A percentile compares a stretch with the other conserved stretches of the same genome.
phyloP scores from a whole-genome alignment of 2,797 vertebrate species.

The Peromyscus eremicus region DNA sequence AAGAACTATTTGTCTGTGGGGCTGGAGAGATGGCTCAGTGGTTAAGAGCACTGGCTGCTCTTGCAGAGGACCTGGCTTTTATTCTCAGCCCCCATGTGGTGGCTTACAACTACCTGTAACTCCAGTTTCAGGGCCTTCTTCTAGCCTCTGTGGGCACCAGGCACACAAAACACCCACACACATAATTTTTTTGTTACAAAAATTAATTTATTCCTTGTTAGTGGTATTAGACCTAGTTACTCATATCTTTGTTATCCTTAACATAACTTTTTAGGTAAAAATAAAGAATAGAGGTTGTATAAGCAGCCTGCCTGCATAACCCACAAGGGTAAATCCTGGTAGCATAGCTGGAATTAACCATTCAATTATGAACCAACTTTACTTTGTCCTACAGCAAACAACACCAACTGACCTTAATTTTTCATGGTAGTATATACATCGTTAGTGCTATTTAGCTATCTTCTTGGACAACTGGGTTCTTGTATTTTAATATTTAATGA shows the following conservation, averaged over 20 bases:
- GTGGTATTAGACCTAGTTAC: neutral
- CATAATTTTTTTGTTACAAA: neutral
- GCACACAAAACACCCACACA: neutral
- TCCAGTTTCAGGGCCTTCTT: neutral
- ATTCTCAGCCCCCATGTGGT: too few relatives aligned
- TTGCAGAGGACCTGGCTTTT: neutral
- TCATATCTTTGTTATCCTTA: neutral
- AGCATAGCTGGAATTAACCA: neutral
- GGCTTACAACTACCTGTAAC: neutral
- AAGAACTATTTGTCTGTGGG: neutral
- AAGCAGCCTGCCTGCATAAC: neutral
- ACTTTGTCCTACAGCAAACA: neutral
- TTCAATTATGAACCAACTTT: neutral
- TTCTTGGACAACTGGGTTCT: neutral
- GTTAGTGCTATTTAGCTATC: neutral
- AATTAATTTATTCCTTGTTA: neutral
- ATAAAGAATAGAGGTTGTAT: neutral
- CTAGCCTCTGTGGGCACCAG: neutral
- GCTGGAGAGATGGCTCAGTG: neutral
- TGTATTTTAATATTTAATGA: neutral
- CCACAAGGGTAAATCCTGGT: neutral
- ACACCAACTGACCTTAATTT: neutral
- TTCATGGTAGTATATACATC: neutral
- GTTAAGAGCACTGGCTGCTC: neutral
- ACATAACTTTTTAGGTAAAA: neutral